Evolutionary conservation across 2,888 invertebrate species (phyloP).

Genomic region (Argynnis bischoffii): DNA sequence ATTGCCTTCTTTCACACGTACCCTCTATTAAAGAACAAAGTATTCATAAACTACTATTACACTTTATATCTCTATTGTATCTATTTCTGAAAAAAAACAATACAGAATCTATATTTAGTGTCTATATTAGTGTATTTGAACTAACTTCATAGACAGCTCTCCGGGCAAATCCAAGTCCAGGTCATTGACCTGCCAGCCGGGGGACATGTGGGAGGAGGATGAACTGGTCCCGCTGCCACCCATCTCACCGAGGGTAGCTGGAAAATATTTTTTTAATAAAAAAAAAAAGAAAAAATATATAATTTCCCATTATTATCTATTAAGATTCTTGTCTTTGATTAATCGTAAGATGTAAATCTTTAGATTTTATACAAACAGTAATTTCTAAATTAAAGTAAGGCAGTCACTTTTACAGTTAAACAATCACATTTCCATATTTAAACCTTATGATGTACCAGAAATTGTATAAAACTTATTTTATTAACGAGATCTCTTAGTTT

Average conservation of each 20-base stretch:
- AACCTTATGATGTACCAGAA: neutral
- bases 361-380: too few species aligned
- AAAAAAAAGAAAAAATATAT: too few species aligned
- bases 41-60: too few species aligned
- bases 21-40: too few species aligned
- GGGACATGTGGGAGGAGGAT: slow-evolving; percentile 76
- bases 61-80: too few species aligned
- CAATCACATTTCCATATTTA: neutral
- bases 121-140: slow-evolving; percentile 24
- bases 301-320: too few species aligned
- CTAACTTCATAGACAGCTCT: slow-evolving; percentile 77
- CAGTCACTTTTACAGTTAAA: neutral
- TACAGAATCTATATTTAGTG: neutral
- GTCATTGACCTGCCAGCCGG: slow-evolving; percentile 79
- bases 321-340: too few species aligned
- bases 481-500: too few species aligned
- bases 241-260: slow-evolving; percentile 73
- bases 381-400: too few species aligned
- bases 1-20: too few species aligned
- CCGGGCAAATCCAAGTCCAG: slow-evolving; percentile 75
- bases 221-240: slow-evolving; percentile 76
- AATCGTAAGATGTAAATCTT: too few species aligned
- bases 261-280: slow-evolving; percentile 14
- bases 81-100: neutral
- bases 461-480: neutral